phyloP scores from a whole-genome alignment of 2,888 invertebrate genomes.

The Polyploca ridens region DNA sequence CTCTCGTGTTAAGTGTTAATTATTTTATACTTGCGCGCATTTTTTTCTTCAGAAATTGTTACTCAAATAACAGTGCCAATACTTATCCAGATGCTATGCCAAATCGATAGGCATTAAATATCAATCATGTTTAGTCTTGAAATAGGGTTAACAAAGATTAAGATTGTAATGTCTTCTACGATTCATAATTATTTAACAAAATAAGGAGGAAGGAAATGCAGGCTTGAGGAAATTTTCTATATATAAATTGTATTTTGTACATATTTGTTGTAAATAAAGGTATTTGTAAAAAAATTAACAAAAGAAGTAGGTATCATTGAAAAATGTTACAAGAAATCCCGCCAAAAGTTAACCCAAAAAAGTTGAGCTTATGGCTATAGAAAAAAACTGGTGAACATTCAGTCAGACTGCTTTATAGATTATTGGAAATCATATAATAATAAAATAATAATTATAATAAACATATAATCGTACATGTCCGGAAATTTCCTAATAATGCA shows the following conservation, averaged over 20 bases:
- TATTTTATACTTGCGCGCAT: background rate
- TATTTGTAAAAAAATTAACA: too few relatives aligned
- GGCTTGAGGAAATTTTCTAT: too few relatives aligned
- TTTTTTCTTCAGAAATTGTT: background rate
- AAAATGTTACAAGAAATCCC: slow-evolving; percentile 17
- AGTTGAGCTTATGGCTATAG: slow-evolving; percentile 7
- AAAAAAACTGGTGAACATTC: slow-evolving; percentile 22
- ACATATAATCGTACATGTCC: too few relatives aligned
- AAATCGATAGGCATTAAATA: background rate
- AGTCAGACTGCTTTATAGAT: slow-evolving; percentile 21
- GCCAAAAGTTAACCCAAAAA: slow-evolving; percentile 18
- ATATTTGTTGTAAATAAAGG: too few relatives aligned
- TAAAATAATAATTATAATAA: too few relatives aligned
- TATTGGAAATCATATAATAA: slow-evolving; percentile 32
- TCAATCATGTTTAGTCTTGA: background rate
- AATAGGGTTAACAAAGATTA: background rate
- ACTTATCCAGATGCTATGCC: background rate
- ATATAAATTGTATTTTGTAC: too few relatives aligned
- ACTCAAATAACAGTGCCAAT: background rate
- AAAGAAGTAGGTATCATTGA: slow-evolving; percentile 15
- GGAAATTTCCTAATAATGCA: too few relatives aligned
- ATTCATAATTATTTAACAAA: too few relatives aligned
- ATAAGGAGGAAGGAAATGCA: too few relatives aligned
- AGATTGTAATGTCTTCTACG: background rate
- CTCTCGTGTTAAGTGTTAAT: too few relatives aligned